A percentile compares a stretch with the other conserved stretches of the same genome.
These are phyloP conservation scores for Nerophis lumbriciformis DNA, from an alignment of 2,113 vertebrate genomes.

Conservation along the genomic window DNA sequence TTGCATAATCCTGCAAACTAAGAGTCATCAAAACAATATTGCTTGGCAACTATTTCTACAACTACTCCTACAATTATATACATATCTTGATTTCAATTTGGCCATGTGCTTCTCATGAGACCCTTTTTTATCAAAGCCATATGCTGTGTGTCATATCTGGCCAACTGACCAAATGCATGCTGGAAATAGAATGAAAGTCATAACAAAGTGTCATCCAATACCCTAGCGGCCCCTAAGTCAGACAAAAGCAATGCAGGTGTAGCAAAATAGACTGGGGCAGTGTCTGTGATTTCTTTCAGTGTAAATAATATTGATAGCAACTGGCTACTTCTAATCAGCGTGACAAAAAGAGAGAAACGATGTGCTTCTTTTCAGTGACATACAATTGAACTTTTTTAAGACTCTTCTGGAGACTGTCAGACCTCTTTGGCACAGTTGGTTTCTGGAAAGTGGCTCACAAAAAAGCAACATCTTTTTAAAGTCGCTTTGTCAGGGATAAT, in stretches of 20 bases:
- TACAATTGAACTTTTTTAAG: slow-evolving; percentile 10
- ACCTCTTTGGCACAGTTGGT: slow-evolving; percentile 5
- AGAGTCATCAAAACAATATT: no score
- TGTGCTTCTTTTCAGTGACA: slow-evolving; percentile 23
- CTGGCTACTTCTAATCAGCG: slow-evolving; percentile 18
- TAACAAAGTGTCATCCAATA: slow-evolving; percentile 24
- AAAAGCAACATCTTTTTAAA: background rate
- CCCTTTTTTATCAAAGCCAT: slow-evolving; percentile 16
- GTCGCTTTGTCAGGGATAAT: no score
- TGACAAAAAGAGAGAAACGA: slow-evolving; percentile 8
- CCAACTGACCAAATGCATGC: slow-evolving; percentile 39
- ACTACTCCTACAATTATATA: background rate
- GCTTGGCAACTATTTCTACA: no score
- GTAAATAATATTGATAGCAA: slow-evolving; percentile 22
- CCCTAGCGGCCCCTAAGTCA: slow-evolving; percentile 16
- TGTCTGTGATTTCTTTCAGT: background rate
- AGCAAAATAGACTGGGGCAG: slow-evolving; percentile 1
- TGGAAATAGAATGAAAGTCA: slow-evolving; percentile 49
- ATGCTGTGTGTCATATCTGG: slow-evolving; percentile 34
- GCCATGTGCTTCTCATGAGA: slow-evolving; percentile 12
- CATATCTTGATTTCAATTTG: slow-evolving; percentile 17
- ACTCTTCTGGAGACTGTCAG: slow-evolving; percentile 19
- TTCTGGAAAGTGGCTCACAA: background rate
- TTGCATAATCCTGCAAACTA: slow-evolving; percentile 1
- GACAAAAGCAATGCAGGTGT: slow-evolving; percentile 4